Evolutionary conservation across 2,888 invertebrate species (phyloP).

Genomic region (Tiphia femorata): DNA sequence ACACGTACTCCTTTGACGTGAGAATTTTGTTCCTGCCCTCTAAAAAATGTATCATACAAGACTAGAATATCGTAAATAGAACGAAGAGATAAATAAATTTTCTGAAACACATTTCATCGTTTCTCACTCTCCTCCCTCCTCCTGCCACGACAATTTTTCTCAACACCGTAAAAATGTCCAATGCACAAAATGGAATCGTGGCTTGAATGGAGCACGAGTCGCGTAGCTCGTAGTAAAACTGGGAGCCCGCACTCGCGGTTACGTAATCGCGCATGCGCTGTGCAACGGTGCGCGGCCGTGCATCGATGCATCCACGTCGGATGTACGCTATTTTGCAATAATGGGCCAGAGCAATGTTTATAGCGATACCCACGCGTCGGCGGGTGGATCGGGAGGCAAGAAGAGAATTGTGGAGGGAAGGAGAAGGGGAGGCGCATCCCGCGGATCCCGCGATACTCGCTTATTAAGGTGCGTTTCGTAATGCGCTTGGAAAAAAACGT

Average conservation of each 20-base stretch:
- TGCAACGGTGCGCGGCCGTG: slow-evolving; percentile 28
- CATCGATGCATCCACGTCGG: slow-evolving; percentile 64
- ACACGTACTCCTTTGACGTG: no score
- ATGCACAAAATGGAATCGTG: slow-evolving; percentile 9
- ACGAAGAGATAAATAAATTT: no score
- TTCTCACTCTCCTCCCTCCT: no score
- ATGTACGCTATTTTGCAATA: slow-evolving; percentile 68
- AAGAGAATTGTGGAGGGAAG: not conserved
- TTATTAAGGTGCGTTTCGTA: slow-evolving; percentile 65
- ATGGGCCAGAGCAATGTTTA: slow-evolving; percentile 65
- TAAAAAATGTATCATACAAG: no score
- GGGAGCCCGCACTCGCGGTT: slow-evolving; percentile 25
- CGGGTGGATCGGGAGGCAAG: not conserved
- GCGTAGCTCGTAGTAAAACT: no score
- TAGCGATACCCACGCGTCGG: slow-evolving; percentile 40
- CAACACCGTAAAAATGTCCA: slow-evolving; percentile 24
- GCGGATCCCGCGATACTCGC: slow-evolving; percentile 61
- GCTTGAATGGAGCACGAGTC: slow-evolving; percentile 36
- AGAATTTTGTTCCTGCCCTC: no score
- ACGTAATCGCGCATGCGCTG: slow-evolving; percentile 26
- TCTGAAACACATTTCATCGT: no score
- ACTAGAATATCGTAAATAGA: no score
- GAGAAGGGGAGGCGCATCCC: slow-evolving; percentile 37
- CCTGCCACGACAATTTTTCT: no score
- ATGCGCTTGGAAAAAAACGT: slow-evolving; percentile 28